Percentiles rank a stretch among this genome's conserved stretches.
These are phyloP conservation scores for Caenorhabditis sp. DNA, from an alignment of 2,888 invertebrate species.

Conservation along the genomic window DNA sequence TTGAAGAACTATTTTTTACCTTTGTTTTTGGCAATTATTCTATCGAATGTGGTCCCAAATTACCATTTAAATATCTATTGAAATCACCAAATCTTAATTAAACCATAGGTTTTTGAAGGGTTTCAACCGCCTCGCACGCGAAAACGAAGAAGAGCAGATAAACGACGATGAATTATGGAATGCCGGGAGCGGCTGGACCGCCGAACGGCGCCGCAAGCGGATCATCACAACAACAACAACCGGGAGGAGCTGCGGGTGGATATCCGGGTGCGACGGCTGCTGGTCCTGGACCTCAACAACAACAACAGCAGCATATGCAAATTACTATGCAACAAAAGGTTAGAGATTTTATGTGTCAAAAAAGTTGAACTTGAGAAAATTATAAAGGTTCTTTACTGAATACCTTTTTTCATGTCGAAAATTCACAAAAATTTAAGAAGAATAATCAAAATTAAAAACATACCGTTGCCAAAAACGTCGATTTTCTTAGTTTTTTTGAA, in stretches of 20 bases:
- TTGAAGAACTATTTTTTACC: conserved; percentile 5
- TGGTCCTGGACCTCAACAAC: neutral
- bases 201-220: conserved; percentile 6
- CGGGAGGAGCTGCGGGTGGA: neutral
- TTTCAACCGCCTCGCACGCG: conserved; percentile 15
- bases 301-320: conserved; percentile 3
- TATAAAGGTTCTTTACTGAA: no score
- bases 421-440: no score
- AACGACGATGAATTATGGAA: conserved; percentile 23
- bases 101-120: conserved; percentile 11
- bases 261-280: neutral
- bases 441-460: no score
- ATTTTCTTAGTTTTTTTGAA: no score
- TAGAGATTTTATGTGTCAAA: no score
- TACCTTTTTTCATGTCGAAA: neutral
- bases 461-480: no score
- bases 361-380: no score
- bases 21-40: neutral
- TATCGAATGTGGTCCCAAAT: neutral
- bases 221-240: neutral
- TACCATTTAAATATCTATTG: neutral
- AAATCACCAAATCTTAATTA: neutral
- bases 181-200: conserved; percentile 7
- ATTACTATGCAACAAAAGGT: neutral
- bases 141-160: neutral